phyloP scores from a whole-genome alignment of 2,888 invertebrate genomes.

The Cynaeus angustus region DNA sequence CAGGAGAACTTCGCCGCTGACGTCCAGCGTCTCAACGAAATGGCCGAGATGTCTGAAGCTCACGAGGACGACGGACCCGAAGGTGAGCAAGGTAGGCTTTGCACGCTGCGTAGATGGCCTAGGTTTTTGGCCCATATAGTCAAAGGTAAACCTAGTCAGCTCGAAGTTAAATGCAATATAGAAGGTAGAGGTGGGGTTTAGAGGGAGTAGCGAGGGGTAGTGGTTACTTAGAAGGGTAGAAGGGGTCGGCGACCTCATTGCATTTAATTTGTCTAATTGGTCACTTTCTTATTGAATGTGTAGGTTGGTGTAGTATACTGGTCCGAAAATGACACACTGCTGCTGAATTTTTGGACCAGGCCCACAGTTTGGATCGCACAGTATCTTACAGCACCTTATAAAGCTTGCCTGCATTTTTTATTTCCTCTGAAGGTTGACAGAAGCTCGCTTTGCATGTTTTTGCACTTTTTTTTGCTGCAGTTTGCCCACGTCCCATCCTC shows the following conservation, averaged over 20 bases:
- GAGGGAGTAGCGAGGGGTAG: neutral
- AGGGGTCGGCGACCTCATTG: neutral
- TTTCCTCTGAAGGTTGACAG: neutral
- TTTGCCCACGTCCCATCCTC: too few relatives aligned
- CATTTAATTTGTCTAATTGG: neutral
- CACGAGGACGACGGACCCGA: conserved; percentile 78
- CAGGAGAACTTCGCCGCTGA: conserved; percentile 79
- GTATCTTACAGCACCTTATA: neutral
- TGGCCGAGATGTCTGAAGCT: conserved; percentile 81
- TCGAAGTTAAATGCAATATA: conserved; percentile 41
- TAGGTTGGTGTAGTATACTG: too few relatives aligned
- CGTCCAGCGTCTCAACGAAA: conserved; percentile 81
- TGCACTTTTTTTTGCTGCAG: too few relatives aligned
- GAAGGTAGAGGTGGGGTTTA: neutral
- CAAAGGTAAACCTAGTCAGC: conserved; percentile 50
- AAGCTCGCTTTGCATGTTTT: too few relatives aligned
- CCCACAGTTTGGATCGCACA: too few relatives aligned
- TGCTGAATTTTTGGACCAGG: too few relatives aligned
- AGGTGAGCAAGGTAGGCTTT: conserved; percentile 78
- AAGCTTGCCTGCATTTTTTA: neutral
- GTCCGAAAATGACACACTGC: too few relatives aligned
- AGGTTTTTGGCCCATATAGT: conserved; percentile 36
- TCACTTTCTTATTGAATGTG: neutral
- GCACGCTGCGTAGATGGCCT: conserved; percentile 23
- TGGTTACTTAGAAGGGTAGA: conserved; percentile 10